phyloP scores from a whole-genome alignment of 2,797 vertebrate genomes.

The Pseudochaenichthys georgianus region DNA sequence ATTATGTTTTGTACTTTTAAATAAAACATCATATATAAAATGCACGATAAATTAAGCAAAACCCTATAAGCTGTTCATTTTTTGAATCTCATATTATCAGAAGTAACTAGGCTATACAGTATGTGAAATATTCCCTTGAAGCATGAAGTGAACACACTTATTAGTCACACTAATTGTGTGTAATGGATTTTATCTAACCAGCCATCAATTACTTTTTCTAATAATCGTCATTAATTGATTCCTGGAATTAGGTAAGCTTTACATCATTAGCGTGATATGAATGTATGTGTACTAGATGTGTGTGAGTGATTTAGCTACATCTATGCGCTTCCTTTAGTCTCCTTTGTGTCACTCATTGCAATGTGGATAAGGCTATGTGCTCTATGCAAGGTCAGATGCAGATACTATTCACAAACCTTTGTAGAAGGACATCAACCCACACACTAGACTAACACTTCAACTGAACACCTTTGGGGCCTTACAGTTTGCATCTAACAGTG shows the following conservation, averaged over 20 bases:
- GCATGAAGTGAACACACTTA: background rate
- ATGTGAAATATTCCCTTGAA: slow-evolving; percentile 3
- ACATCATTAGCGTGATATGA: slow-evolving; percentile 2
- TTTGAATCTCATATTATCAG: background rate
- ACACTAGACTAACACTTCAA: slow-evolving; percentile 36
- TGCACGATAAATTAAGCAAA: slow-evolving; percentile 3
- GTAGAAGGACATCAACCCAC: slow-evolving; percentile 40
- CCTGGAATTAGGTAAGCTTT: background rate
- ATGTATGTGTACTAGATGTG: background rate
- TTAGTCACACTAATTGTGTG: slow-evolving; percentile 6
- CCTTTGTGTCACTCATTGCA: slow-evolving; percentile 16
- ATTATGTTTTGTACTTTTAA: background rate
- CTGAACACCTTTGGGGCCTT: slow-evolving; percentile 44
- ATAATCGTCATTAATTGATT: slow-evolving; percentile 30
- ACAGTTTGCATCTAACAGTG: slow-evolving; percentile 28
- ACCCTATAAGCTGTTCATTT: background rate
- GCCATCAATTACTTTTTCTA: slow-evolving; percentile 23
- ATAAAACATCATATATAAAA: slow-evolving; percentile 3
- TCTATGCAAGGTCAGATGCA: slow-evolving; percentile 25
- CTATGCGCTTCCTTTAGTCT: background rate
- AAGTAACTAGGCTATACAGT: background rate
- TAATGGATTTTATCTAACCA: slow-evolving; percentile 4
- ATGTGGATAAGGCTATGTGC: background rate
- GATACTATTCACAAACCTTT: slow-evolving; percentile 11
- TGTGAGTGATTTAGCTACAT: background rate